Evolutionary conservation across 2,888 invertebrate genomes (phyloP), one percentile per base, ranked within the genome.

Genomic region (Calameuta filiformis): DNA sequence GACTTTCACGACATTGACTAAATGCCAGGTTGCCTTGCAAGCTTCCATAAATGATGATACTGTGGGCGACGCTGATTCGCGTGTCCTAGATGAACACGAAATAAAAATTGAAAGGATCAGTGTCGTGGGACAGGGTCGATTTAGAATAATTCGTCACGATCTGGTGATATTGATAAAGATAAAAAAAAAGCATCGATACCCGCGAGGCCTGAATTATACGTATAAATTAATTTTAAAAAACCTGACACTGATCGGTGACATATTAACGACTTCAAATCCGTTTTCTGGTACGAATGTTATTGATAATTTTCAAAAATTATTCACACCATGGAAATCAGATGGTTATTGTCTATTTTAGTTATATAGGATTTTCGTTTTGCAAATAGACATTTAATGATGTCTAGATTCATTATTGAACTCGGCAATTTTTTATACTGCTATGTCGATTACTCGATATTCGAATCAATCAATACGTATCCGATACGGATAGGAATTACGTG

Each of bases 31-130:
- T 77, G 83, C 80, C 81, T 76, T 71, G 79, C 84, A 84, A 83
- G 84, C 83, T 85, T 85, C 86, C 84, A 85, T 87, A 84, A 86
- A 87, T 80, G 86, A 81, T 76, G 81, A 73, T 74, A 40, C 78
- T 80, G 87, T 87, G 84, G 88, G 86, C 85, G 85, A 82, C 33
- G 75, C 75, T 74, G 56, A 56, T 56, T 56, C 56, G 23, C 23
- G 79, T 73, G 34, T 74, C 71, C 71, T 71, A 31, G 81, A 80
- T 73, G 76, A 79, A 83, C 82, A 83, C 84, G 82, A 85, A 82
- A 82, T 83, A 80, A 77, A 35, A 68, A 56, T 33, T 69, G n/a
- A 73, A 76, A 76, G 31, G 71, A 71, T 71, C 71, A 23, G 56
- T 56, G 40, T 69, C n/a, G 37, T 69, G 76, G 35, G 37, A 6